Conservation (phyloP, 1,140 invertebrate species). For the Sycophila sp. region DNA sequence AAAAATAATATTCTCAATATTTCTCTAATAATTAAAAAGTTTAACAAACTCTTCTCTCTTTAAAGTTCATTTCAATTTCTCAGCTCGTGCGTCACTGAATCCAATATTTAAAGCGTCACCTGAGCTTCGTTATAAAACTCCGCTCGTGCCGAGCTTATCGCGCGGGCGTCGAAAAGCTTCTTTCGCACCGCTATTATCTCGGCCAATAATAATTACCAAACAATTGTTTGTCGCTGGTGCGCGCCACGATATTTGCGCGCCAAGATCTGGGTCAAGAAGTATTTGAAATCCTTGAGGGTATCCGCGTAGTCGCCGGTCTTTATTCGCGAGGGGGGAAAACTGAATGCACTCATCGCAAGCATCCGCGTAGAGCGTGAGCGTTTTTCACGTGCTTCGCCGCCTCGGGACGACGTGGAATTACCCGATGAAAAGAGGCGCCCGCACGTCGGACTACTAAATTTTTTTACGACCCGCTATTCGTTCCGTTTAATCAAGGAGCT, state of each 20-base stretch:
- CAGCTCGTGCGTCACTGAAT: no score
- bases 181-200: background rate
- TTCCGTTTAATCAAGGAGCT: no score
- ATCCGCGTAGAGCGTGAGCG: background rate
- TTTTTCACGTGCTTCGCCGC: background rate
- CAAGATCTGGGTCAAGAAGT: slow-evolving; percentile 65
- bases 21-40: no score
- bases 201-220: slow-evolving; percentile 30
- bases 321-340: background rate
- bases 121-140: background rate
- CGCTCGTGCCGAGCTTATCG: background rate
- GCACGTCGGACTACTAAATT: no score
- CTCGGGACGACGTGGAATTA: background rate
- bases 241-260: background rate
- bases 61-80: no score
- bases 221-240: slow-evolving; percentile 35
- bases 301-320: slow-evolving; percentile 14
- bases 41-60: no score
- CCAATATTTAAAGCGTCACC: no score
- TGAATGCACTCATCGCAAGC: background rate
- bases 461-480: no score
- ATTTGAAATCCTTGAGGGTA: slow-evolving; percentile 62
- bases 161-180: background rate
- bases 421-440: background rate
- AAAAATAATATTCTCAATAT: no score